Conservation (phyloP, 1,140 invertebrate species). For the Oryctes rhinoceros region DNA sequence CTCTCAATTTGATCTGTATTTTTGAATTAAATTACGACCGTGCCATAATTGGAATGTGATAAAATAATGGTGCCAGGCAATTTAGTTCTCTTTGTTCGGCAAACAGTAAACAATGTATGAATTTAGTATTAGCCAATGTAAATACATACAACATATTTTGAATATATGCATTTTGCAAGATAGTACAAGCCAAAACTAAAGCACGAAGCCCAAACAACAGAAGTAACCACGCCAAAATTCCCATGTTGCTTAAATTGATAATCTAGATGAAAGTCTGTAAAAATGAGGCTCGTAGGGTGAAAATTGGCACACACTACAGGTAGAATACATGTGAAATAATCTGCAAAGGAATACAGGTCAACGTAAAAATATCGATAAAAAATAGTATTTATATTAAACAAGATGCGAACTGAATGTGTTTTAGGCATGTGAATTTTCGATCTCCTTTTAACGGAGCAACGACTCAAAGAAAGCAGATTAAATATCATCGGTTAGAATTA, state of each 20-base stretch:
- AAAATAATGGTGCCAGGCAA: neutral
- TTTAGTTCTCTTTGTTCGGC: neutral
- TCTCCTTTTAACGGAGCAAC: neutral
- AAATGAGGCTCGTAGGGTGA: neutral
- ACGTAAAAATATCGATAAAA: conserved; percentile 28
- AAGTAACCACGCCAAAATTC: neutral
- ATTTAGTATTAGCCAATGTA: neutral
- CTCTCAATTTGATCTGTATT: neutral
- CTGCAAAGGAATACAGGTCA: conserved; percentile 14
- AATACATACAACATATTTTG: neutral
- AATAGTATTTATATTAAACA: neutral
- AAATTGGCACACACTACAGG: neutral
- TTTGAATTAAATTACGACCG: neutral
- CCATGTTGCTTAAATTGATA: neutral
- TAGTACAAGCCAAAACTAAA: neutral
- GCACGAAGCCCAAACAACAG: neutral
- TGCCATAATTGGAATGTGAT: neutral
- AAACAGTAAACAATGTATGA: neutral
- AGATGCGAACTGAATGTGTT: neutral
- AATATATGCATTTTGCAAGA: neutral
- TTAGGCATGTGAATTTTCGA: neutral
- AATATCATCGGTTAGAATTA: conserved; percentile 1
- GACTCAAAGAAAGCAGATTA: neutral
- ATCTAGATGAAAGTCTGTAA: conserved; percentile 32
- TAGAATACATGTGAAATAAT: neutral